A percentile compares a stretch with the other conserved stretches of the same genome.
phyloP scores from a whole-genome alignment of 2,113 vertebrate genomes.

The Urocolius indicus region DNA sequence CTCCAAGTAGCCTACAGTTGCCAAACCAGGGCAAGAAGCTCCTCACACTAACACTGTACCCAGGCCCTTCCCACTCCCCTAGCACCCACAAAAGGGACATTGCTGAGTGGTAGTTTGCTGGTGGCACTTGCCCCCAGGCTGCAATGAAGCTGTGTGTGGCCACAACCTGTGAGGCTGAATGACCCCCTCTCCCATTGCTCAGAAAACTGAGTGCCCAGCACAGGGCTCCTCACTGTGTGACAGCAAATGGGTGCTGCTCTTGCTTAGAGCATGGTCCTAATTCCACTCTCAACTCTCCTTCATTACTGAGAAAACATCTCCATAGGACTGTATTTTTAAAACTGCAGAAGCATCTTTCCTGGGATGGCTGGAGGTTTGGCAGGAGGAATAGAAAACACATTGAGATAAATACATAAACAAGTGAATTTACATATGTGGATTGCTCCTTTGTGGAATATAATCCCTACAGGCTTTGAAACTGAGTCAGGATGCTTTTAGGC shows the following conservation, averaged over 20 bases:
- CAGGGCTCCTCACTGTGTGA: fast-evolving
- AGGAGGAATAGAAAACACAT: not conserved
- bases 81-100: not conserved
- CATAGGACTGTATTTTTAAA: not conserved
- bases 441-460: slow-evolving; percentile 15
- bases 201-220: not conserved
- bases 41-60: fast-evolving
- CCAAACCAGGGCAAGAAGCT: fast-evolving
- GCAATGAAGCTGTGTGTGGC: fast-evolving
- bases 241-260: fast-evolving
- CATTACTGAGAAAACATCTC: not conserved
- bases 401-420: slow-evolving; percentile 12
- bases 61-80: fast-evolving
- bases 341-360: not conserved
- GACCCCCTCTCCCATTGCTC: not conserved
- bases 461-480: slow-evolving; percentile 19
- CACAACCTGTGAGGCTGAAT: too few relatives aligned
- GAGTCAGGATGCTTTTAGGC: not conserved
- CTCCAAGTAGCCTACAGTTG: fast-evolving
- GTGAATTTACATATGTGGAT: not conserved
- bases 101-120: not conserved
- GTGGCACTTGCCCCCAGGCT: not conserved
- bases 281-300: not conserved
- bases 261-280: fast-evolving
- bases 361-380: not conserved